These are phyloP conservation scores for Grantiella picta DNA, from an alignment of 2,113 vertebrate genomes.

Conservation along the genomic window DNA sequence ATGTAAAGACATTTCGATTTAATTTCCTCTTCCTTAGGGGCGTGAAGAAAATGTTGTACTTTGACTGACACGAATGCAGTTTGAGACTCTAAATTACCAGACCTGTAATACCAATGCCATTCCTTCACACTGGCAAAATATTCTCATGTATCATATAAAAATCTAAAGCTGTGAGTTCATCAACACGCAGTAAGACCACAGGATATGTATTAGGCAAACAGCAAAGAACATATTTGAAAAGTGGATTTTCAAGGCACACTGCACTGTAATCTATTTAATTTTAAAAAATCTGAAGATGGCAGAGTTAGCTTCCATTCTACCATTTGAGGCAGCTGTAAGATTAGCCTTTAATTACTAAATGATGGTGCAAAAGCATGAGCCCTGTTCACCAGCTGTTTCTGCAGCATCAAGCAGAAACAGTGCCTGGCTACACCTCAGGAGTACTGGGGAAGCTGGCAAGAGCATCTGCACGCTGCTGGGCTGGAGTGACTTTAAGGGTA, in stretches of 20 bases:
- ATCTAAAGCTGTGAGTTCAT: neutral
- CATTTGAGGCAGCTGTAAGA: neutral
- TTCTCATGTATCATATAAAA: neutral
- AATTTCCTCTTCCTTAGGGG: neutral
- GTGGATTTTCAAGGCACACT: neutral
- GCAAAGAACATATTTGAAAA: neutral
- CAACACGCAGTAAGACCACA: neutral
- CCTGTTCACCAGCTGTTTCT: neutral
- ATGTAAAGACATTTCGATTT: neutral
- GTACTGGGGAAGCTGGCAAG: rapidly evolving
- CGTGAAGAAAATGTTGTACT: neutral
- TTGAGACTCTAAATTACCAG: neutral
- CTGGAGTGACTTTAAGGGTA: neutral
- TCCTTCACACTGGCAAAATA: neutral
- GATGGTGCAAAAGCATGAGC: neutral
- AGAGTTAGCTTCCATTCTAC: neutral
- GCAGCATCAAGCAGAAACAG: neutral
- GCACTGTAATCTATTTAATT: neutral
- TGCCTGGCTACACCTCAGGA: neutral
- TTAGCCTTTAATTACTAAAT: neutral
- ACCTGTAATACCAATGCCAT: neutral
- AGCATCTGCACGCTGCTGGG: neutral
- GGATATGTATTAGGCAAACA: neutral
- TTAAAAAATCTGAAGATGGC: neutral
- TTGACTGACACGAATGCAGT: neutral